Percentiles rank a stretch among this genome's conserved stretches.
Evolutionary conservation across 2,797 vertebrate species (phyloP).

Genomic region (Bradypodion ventrale): DNA sequence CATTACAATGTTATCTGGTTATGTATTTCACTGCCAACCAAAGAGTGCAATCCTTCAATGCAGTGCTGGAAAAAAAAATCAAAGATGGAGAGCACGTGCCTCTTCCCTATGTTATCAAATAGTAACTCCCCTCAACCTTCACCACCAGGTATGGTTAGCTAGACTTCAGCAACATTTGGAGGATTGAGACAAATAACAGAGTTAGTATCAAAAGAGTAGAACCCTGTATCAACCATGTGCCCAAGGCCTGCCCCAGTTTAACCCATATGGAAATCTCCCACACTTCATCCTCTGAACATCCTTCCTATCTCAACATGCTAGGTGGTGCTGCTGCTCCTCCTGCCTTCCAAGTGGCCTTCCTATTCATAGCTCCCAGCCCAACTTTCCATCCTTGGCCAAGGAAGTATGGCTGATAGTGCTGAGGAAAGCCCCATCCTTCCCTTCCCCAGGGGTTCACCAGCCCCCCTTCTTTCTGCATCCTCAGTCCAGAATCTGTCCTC

Average conservation of each 20-base stretch:
- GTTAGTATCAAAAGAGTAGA: too few relatives aligned
- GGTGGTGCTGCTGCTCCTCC: background rate
- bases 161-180: too few relatives aligned
- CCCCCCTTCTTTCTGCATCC: conserved; percentile 5
- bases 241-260: background rate
- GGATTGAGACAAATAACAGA: too few relatives aligned
- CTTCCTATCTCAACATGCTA: too few relatives aligned
- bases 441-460: background rate
- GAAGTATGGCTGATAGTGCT: conserved; percentile 4
- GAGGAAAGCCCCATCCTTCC: conserved; percentile 11
- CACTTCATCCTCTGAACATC: background rate
- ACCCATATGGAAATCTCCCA: background rate
- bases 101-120: too few relatives aligned
- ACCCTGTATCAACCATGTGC: too few relatives aligned
- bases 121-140: too few relatives aligned
- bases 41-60: too few relatives aligned
- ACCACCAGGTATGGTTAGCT: too few relatives aligned
- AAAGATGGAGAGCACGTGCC: too few relatives aligned
- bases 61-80: too few relatives aligned
- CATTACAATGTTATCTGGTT: background rate
- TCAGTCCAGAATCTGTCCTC: background rate
- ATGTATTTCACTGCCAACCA: background rate
- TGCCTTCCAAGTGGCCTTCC: background rate
- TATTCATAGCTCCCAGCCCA: background rate
- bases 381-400: background rate